phyloP scores from a whole-genome alignment of 1,140 invertebrate genomes.

The Microplitis mediator region DNA sequence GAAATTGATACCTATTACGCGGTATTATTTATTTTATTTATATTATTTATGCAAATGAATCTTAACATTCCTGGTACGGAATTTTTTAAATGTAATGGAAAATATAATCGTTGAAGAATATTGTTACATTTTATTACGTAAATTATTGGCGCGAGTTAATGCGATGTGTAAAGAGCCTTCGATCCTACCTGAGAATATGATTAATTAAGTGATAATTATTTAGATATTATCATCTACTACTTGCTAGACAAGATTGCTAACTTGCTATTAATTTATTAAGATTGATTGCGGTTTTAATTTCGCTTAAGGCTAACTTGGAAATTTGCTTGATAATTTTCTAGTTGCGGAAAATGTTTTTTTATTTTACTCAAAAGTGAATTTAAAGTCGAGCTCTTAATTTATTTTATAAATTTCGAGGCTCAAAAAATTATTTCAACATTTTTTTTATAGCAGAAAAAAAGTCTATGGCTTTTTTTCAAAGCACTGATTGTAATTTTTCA shows the following conservation, averaged over 20 bases:
- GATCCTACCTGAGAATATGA: not conserved
- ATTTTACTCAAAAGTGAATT: too few species aligned
- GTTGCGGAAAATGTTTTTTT: too few species aligned
- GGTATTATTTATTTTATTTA: not conserved
- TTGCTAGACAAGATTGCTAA: not conserved
- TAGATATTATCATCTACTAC: not conserved
- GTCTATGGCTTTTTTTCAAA: too few species aligned
- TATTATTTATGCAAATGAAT: too few species aligned
- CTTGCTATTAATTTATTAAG: not conserved
- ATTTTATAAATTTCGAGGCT: too few species aligned
- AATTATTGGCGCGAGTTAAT: not conserved
- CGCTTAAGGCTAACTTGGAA: not conserved
- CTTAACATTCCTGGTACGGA: too few species aligned
- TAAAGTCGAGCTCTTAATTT: too few species aligned
- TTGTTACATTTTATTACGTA: too few species aligned
- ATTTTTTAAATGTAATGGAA: too few species aligned
- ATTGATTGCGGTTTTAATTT: not conserved
- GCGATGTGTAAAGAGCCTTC: not conserved
- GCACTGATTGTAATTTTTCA: too few species aligned
- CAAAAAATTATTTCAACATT: too few species aligned
- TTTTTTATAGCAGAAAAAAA: too few species aligned
- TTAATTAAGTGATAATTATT: conserved; percentile 4
- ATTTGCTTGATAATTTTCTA: not conserved
- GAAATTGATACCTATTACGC: not conserved
- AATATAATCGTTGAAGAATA: not conserved